Evolutionary conservation across 2,797 vertebrate genomes (phyloP), one percentile per base, ranked within the genome.

Genomic region (Myotis daubentonii): DNA sequence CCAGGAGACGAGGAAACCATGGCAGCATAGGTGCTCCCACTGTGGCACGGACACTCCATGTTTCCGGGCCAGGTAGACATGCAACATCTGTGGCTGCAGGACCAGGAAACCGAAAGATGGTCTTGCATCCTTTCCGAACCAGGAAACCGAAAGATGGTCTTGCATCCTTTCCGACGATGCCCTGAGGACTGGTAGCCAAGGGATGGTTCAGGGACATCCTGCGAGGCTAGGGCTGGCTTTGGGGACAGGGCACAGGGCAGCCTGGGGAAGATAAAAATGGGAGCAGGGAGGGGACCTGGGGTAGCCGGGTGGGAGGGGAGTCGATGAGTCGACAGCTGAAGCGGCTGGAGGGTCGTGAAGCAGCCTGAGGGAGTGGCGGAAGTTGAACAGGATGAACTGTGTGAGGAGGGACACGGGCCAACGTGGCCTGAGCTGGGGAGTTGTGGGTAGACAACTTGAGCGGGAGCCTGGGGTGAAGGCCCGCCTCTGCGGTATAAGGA

Each of bases 301-400:
- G 22, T 6, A 17, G 74, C 20, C 25, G 10, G 44, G 23, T 20
- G 71, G 44, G 66, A 20, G 3, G 71, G 55, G 28, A 47, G 1
- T 44, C 0, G 3, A 30, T 23, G 28, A 44, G 1, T 41, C 0
- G 2, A 30, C 44, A 51, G 4, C 23, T 25, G 23, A 65, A 13
- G 70, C 33, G 66, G 15, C 25, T 36, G 20, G 15, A 36, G 28
- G 55, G 19, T 36, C 17, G 44, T 12, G 33, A 57, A 15, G 49
- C 57, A 83, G 53, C 17, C 47, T 17, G 70, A 87, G 44, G 57
- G 57, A 15, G 10, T 44, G 13, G 25, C 28, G 16, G 51, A 41
- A 12, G 51, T 71, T 1, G 68, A 36, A 23, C 19, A 20, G 68
- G 13, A 41, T 65, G 79, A 47, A 8, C 28, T n/a, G 79, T 15